Conservation (phyloP, 2,797 vertebrate species). For the Streptopelia turtur region DNA sequence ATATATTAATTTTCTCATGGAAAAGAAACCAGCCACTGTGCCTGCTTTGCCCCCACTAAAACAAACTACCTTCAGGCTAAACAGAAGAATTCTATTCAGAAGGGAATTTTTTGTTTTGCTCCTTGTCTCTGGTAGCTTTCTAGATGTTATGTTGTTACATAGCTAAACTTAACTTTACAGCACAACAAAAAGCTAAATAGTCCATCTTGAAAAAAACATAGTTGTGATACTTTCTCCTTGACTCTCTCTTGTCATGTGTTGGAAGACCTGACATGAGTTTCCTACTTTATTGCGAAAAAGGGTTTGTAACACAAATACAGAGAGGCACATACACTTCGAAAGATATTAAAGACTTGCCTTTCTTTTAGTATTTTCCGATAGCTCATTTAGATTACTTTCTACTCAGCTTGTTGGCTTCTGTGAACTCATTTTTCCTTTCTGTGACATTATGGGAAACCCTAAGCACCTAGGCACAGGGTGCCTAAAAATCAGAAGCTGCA, state of each 20-base stretch:
- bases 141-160: background rate
- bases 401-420: background rate
- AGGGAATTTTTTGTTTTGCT: background rate
- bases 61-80: background rate
- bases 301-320: background rate
- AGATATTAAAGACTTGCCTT: background rate
- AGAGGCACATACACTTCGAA: background rate
- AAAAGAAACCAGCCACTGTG: background rate
- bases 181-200: background rate
- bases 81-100: background rate
- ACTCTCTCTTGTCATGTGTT: background rate
- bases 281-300: background rate
- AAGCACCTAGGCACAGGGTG: background rate
- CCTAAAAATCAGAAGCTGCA: background rate
- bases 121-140: background rate
- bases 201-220: background rate
- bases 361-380: background rate
- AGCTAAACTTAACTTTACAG: background rate
- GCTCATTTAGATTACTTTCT: background rate
- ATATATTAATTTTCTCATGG: background rate
- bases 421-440: background rate
- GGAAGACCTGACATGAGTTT: background rate
- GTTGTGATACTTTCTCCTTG: background rate
- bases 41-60: background rate
- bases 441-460: background rate